A percentile compares a stretch with the other conserved stretches of the same genome.
phyloP scores from a whole-genome alignment of 1,140 invertebrate genomes.

The Plutomurus gul region DNA sequence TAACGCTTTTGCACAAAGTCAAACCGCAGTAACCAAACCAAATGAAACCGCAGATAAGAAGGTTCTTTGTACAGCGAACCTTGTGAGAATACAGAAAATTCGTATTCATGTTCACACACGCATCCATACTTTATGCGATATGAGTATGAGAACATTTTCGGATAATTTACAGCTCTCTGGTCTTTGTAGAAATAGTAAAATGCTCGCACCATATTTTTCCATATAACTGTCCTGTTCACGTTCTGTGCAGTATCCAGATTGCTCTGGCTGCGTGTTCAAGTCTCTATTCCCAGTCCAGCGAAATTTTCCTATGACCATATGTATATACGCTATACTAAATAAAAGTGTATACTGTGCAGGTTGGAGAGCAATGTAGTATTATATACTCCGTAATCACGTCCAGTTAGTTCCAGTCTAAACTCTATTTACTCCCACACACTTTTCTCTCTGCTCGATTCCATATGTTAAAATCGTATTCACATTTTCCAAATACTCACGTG shows the following conservation, averaged over 20 bases:
- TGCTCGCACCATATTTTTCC: background rate
- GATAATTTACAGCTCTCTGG: background rate
- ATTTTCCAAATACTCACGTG: background rate
- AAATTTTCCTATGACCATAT: too few relatives aligned
- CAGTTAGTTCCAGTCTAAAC: too few relatives aligned
- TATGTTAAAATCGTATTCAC: background rate
- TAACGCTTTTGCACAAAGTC: conserved; percentile 1
- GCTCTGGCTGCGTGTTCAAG: too few relatives aligned
- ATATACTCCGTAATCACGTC: too few relatives aligned
- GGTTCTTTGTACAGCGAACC: too few relatives aligned
- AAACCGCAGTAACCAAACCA: background rate
- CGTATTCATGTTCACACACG: conserved; percentile 8
- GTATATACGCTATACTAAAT: too few relatives aligned
- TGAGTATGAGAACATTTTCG: background rate
- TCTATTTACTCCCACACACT: background rate
- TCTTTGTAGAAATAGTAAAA: too few relatives aligned
- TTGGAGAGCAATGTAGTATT: too few relatives aligned
- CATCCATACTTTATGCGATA: conserved; percentile 1
- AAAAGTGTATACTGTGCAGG: too few relatives aligned
- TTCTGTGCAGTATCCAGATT: too few relatives aligned
- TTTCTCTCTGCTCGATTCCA: background rate
- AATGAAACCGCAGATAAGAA: background rate
- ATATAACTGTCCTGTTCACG: background rate
- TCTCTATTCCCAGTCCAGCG: too few relatives aligned
- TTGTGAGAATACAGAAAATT: background rate